Percentiles rank a stretch among this genome's conserved stretches.
These are phyloP conservation scores for Hesperophylax magnus DNA, from an alignment of 1,140 invertebrate species.

Conservation along the genomic window DNA sequence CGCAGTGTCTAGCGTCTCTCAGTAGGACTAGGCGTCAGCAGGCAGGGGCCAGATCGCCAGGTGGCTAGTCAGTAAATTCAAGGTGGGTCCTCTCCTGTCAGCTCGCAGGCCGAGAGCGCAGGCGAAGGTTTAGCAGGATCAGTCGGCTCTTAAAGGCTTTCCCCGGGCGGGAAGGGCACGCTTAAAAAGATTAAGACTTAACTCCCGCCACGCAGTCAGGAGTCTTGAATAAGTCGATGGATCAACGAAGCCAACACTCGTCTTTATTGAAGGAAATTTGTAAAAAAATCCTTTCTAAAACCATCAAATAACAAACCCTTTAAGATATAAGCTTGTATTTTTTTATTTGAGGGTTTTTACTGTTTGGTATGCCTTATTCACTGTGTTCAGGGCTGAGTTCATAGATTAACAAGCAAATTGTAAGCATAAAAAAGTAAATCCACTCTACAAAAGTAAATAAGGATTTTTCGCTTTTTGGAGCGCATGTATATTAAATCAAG, in stretches of 20 bases:
- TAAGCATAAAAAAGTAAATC: constrained; percentile 4
- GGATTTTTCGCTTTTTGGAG: background rate
- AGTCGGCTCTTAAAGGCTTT: constrained; percentile 51
- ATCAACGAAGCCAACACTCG: background rate
- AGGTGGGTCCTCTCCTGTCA: constrained; percentile 16
- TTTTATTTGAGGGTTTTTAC: background rate
- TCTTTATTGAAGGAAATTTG: background rate
- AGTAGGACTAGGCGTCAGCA: background rate
- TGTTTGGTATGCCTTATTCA: background rate
- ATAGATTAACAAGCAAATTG: constrained; percentile 36
- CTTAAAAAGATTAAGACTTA: constrained; percentile 55
- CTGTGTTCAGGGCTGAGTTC: background rate
- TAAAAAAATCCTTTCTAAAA: constrained; percentile 10
- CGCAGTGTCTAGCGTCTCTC: too few relatives aligned
- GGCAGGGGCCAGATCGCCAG: background rate
- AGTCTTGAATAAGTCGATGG: constrained; percentile 50
- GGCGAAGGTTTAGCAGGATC: constrained; percentile 44
- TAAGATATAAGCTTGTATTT: background rate
- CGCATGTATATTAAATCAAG: background rate
- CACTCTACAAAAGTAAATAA: constrained; percentile 10
- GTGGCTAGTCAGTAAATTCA: constrained; percentile 38
- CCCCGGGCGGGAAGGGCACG: constrained; percentile 42
- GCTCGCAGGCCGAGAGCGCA: constrained; percentile 2
- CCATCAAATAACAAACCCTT: background rate
- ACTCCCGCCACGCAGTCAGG: constrained; percentile 41